Percentiles rank a stretch among this genome's conserved stretches.
phyloP scores from a whole-genome alignment of 2,888 invertebrate genomes.

The Pandemis corylana region DNA sequence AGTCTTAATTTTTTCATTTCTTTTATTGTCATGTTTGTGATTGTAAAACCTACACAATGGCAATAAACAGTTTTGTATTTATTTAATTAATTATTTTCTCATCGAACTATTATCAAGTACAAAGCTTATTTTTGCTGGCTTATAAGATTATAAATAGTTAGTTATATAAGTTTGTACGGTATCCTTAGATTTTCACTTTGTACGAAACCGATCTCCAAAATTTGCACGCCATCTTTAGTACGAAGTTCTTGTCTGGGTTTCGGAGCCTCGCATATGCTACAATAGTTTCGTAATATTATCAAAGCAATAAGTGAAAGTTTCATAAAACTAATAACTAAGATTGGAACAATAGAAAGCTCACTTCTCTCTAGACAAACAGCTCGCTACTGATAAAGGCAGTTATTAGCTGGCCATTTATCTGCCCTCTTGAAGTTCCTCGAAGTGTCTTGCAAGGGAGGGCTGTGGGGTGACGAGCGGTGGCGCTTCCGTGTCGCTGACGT shows the following conservation, averaged over 20 bases:
- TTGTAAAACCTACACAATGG: too few relatives aligned
- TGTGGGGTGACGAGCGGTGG: too few relatives aligned
- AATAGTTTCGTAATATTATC: slow-evolving; percentile 17
- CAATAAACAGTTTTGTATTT: too few relatives aligned
- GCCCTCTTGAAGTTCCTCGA: neutral
- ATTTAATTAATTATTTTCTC: too few relatives aligned
- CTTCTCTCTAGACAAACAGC: neutral
- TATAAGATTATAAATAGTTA: too few relatives aligned
- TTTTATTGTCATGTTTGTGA: too few relatives aligned
- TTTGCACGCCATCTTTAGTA: neutral
- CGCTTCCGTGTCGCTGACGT: neutral
- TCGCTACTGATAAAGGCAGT: neutral
- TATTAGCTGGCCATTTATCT: neutral
- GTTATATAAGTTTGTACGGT: too few relatives aligned
- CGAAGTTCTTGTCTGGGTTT: too few relatives aligned
- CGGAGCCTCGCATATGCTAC: neutral
- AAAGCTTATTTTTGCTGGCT: too few relatives aligned
- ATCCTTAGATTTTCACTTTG: too few relatives aligned
- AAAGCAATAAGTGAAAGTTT: slow-evolving; percentile 8
- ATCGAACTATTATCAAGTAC: too few relatives aligned
- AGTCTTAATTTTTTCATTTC: too few relatives aligned
- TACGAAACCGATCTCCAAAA: neutral
- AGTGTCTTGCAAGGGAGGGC: neutral
- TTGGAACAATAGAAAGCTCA: slow-evolving; percentile 4
- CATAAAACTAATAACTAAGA: slow-evolving; percentile 6